Evolutionary conservation across 2,797 vertebrate species (phyloP).

Genomic region (Leucoraja ocellata): DNA sequence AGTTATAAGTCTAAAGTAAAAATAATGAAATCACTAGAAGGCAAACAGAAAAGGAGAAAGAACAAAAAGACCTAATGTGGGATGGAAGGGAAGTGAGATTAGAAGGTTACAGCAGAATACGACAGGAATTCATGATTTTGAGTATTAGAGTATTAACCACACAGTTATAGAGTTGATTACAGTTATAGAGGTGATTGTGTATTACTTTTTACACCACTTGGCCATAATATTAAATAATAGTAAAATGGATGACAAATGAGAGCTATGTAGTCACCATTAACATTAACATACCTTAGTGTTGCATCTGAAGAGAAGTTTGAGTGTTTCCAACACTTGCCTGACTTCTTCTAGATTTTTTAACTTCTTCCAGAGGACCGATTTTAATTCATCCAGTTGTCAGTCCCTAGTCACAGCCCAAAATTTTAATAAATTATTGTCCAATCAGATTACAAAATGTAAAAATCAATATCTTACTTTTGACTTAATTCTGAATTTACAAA

Average conservation of each 20-base stretch:
- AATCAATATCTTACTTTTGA: background rate
- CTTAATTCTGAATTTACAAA: background rate
- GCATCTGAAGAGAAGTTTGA: slow-evolving; percentile 73
- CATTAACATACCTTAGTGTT: slow-evolving; percentile 64
- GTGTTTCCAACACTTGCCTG: slow-evolving; percentile 75
- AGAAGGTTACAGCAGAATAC: too few relatives aligned
- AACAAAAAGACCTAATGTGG: too few relatives aligned
- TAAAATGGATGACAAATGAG: background rate
- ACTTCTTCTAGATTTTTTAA: slow-evolving; percentile 75
- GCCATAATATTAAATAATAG: background rate
- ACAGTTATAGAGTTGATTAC: background rate
- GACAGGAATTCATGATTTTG: too few relatives aligned
- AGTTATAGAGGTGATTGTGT: background rate
- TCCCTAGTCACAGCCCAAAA: slow-evolving; percentile 57
- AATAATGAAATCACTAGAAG: too few relatives aligned
- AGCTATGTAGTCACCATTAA: too few relatives aligned
- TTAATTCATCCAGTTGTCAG: slow-evolving; percentile 82
- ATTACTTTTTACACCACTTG: background rate
- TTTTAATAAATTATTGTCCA: background rate
- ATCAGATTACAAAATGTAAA: background rate
- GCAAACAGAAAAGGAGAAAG: too few relatives aligned
- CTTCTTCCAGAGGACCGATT: slow-evolving; percentile 82
- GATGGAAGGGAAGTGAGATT: too few relatives aligned
- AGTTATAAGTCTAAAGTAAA: too few relatives aligned
- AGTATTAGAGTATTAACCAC: background rate